A percentile compares a stretch with the other conserved stretches of the same genome.
Conservation (phyloP, 1,140 invertebrate species). For the Drosophila pseudoananassae region DNA sequence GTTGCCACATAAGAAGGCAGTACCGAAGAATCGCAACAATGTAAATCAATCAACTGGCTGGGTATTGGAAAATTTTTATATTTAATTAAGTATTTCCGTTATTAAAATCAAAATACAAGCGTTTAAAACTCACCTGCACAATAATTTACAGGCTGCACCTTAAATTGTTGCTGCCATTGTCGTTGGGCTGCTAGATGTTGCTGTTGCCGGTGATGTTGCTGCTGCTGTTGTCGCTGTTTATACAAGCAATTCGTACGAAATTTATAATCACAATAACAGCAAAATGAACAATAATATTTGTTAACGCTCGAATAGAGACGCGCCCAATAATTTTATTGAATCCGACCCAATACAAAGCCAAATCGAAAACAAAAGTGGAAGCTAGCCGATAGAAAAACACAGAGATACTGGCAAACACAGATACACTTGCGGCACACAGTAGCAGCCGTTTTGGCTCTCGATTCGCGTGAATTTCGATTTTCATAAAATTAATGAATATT, state of each 20-base stretch:
- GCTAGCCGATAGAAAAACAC: conserved; percentile 32
- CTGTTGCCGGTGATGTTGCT: no score
- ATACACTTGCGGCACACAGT: conserved; percentile 49
- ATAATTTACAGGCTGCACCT: conserved; percentile 71
- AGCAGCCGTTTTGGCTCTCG: conserved; percentile 29
- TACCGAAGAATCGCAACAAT: conserved; percentile 60
- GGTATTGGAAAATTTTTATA: conserved; percentile 62
- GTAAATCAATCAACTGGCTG: conserved; percentile 63
- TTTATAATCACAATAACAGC: conserved; percentile 82
- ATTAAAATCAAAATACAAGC: conserved; percentile 64
- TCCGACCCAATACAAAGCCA: conserved; percentile 45
- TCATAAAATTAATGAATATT: conserved; percentile 82
- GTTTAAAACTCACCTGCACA: conserved; percentile 66
- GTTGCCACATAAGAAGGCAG: conserved; percentile 3
- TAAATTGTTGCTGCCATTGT: conserved; percentile 43
- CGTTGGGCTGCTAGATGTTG: conserved; percentile 7
- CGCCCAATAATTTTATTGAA: conserved; percentile 82
- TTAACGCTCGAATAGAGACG: conserved; percentile 81
- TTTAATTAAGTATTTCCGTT: conserved; percentile 77
- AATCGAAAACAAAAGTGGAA: conserved; percentile 56
- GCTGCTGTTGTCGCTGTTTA: conserved; percentile 52
- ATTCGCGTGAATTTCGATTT: conserved; percentile 69
- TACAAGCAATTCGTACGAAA: conserved; percentile 68
- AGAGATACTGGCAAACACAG: conserved; percentile 34
- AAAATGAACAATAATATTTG: conserved; percentile 83